Evolutionary conservation across 2,888 invertebrate species (phyloP).

Genomic region (Aromia moschata): DNA sequence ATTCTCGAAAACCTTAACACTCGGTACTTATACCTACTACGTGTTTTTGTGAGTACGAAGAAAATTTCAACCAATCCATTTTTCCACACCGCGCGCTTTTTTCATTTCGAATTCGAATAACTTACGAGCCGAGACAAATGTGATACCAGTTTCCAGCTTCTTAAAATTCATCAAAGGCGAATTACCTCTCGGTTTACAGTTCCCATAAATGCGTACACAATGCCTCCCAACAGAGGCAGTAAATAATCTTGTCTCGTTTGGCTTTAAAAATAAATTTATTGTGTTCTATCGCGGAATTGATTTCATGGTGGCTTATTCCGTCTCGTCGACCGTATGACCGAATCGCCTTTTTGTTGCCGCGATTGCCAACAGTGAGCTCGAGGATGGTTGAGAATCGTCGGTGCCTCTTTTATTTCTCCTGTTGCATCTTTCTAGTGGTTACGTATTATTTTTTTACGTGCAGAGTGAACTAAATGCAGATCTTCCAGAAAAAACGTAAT

Average conservation of each 20-base stretch:
- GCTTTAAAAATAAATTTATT: conserved; percentile 29
- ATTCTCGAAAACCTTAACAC: too few relatives aligned
- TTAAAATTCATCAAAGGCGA: conserved; percentile 2
- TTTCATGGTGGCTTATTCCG: too few relatives aligned
- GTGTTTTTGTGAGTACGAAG: not conserved
- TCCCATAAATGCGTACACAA: conserved; percentile 14
- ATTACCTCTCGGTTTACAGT: conserved; percentile 1
- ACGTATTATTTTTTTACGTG: too few relatives aligned
- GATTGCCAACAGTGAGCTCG: too few relatives aligned
- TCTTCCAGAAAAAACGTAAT: too few relatives aligned
- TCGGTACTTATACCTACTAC: too few relatives aligned
- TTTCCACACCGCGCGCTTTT: not conserved
- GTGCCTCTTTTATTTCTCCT: too few relatives aligned
- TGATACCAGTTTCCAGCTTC: conserved; percentile 3
- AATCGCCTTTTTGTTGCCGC: too few relatives aligned
- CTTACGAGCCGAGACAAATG: conserved; percentile 18
- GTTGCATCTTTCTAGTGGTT: too few relatives aligned
- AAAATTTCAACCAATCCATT: not conserved
- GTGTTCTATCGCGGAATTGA: conserved; percentile 25
- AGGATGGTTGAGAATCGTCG: too few relatives aligned
- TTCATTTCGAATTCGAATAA: not conserved
- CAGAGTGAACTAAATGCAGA: too few relatives aligned
- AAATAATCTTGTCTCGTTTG: conserved; percentile 29
- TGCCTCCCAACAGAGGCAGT: conserved; percentile 34
- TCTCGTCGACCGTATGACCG: too few relatives aligned